A percentile compares a stretch with the other conserved stretches of the same genome.
Evolutionary conservation across 2,888 invertebrate species (phyloP).

Genomic region (Tenthredo scrophulariae): DNA sequence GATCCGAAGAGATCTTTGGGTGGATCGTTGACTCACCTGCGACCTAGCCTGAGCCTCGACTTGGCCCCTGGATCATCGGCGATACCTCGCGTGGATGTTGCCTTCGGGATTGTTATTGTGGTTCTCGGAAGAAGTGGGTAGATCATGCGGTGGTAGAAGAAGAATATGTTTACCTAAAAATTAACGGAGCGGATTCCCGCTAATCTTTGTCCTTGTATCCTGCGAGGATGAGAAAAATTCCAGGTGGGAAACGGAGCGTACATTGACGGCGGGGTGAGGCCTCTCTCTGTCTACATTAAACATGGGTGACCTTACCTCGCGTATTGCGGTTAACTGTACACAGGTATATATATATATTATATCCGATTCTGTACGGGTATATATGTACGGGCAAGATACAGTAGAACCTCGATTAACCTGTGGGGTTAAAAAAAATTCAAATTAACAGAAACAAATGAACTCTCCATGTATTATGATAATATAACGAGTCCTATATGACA

Average conservation of each 20-base stretch:
- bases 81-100: background rate
- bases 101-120: no score
- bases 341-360: background rate
- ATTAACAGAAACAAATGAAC: no score
- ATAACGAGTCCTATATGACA: no score
- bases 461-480: no score
- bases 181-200: background rate
- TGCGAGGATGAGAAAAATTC: background rate
- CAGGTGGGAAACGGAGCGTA: conserved; percentile 8
- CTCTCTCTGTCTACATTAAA: conserved; percentile 63
- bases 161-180: background rate
- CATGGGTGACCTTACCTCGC: conserved; percentile 70
- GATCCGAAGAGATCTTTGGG: background rate
- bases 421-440: no score
- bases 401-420: no score
- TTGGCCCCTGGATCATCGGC: background rate
- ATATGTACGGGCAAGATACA: no score
- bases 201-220: background rate
- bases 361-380: conserved; percentile 68
- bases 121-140: no score
- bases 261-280: conserved; percentile 50
- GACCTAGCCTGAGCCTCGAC: background rate
- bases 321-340: conserved; percentile 73
- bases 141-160: no score
- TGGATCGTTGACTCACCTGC: background rate